These are phyloP conservation scores for Trimorus sp. DNA, from an alignment of 2,888 invertebrate genomes.

Conservation along the genomic window DNA sequence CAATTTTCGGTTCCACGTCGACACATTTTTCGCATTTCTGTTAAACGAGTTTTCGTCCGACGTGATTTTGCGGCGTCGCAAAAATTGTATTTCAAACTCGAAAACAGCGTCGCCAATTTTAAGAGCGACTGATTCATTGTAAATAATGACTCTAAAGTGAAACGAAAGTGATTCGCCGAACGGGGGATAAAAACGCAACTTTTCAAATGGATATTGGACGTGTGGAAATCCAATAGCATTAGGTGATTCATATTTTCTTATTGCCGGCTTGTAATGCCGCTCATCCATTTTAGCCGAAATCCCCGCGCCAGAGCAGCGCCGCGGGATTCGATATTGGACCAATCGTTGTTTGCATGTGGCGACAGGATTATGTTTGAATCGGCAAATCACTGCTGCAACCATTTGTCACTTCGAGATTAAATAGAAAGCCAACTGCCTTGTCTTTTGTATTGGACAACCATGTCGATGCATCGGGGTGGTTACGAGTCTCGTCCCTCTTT, in stretches of 20 bases:
- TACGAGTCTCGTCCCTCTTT: slow-evolving; percentile 50
- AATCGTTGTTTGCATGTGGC: slow-evolving; percentile 78
- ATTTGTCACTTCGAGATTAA: slow-evolving; percentile 80
- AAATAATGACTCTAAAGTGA: not conserved
- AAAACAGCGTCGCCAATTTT: no score
- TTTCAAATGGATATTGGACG: slow-evolving; percentile 1
- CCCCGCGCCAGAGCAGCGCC: slow-evolving; percentile 45
- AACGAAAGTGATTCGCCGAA: not conserved
- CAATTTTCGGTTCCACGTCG: not conserved
- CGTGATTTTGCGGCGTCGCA: no score
- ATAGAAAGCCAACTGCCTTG: slow-evolving; percentile 76
- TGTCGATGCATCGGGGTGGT: slow-evolving; percentile 55
- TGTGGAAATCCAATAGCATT: slow-evolving; percentile 15
- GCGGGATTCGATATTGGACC: slow-evolving; percentile 72
- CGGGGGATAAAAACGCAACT: not conserved
- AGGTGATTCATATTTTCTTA: slow-evolving; percentile 46
- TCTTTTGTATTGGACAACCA: slow-evolving; percentile 47
- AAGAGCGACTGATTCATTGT: no score
- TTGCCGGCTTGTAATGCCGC: slow-evolving; percentile 23
- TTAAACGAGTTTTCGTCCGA: no score
- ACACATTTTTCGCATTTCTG: no score
- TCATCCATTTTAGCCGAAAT: slow-evolving; percentile 53
- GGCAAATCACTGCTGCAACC: slow-evolving; percentile 77
- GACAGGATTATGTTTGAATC: slow-evolving; percentile 79
- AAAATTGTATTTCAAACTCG: no score